Base-by-base conservation (phyloP, 2,113 vertebrate genomes). In the Scomber japonicus region DNA sequence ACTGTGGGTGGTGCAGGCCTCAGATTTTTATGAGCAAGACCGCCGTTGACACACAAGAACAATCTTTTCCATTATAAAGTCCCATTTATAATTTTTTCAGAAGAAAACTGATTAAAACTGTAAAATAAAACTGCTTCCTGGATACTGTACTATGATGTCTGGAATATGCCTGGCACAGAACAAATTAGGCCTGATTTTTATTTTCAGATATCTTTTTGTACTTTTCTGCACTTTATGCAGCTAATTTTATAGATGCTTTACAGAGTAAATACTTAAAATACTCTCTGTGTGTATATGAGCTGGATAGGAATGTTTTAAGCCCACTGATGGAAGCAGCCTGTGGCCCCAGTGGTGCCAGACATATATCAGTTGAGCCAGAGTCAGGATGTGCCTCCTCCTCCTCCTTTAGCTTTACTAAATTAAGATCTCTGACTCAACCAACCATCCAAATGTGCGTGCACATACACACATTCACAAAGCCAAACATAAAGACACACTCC, bases 321-420 rank as follows among this genome's bases (percentile, higher is more conserved):
- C 57, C 49, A 19, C 35, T 69, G 19, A 74, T 31, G 7, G 72
- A 76, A 27, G 27, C 59, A 30, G 66, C 14, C 71, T 72, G 54
- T 80, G 53, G 74, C 30, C 19, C 7, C 44, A 56, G 21, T 55
- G 51, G 68, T 85, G 57, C 55, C 75, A 62, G 51, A 82, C 69
- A 60, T 59, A 11, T 11, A 90, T 78, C 48, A 87, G 30, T 44
- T 17, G 35, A 90, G 57, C 65, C 62, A 73, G 24, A 81, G 54
- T 63, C 60, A 82, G 77, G 62, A 91, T 68, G 56, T 74, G 55
- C 44, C 61, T 75, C 73, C 75, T 79, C 74, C 57, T 75, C 73
- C 75, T 79, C 74, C 57, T 75, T 45, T 51, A 67, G 59, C 51
- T 78, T 71, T 45, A 80, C 83, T 88, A 84, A 86, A 88, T 79